phyloP scores from a whole-genome alignment of 2,113 vertebrate genomes.

The Hemiprocne comata region DNA sequence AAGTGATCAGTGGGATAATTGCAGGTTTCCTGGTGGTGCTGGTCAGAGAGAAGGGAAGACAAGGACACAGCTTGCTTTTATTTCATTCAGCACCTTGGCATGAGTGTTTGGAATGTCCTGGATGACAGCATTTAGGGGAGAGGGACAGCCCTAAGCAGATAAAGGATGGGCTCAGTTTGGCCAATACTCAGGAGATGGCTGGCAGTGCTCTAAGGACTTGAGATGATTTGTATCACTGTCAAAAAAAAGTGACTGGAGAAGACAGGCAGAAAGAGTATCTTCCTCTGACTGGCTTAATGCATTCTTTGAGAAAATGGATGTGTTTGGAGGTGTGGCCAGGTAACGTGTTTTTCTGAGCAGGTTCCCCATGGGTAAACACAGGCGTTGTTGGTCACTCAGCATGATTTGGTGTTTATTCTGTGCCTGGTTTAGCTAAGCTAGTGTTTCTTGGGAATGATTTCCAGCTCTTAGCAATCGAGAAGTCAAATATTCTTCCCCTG shows the following conservation, averaged over 20 bases:
- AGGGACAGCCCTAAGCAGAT: neutral
- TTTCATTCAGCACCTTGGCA: neutral
- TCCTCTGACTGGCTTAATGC: neutral
- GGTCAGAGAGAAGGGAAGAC: neutral
- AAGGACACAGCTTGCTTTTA: neutral
- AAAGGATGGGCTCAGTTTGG: neutral
- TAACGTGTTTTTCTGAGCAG: neutral
- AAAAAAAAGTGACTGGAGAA: neutral
- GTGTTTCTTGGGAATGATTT: neutral
- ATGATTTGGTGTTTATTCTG: conserved; percentile 1
- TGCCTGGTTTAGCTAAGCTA: neutral
- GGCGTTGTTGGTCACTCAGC: neutral
- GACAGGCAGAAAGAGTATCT: neutral
- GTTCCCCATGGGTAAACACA: rapidly evolving
- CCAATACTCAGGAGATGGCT: neutral
- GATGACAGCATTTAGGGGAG: neutral
- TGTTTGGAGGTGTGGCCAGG: neutral
- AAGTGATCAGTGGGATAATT: neutral
- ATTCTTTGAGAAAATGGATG: neutral
- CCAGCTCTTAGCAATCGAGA: neutral
- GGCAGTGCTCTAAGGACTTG: neutral
- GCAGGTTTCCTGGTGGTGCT: neutral
- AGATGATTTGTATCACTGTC: neutral
- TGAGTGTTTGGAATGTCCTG: neutral
- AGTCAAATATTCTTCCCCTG: neutral